Evolutionary conservation across 2,888 invertebrate species (phyloP), one percentile per base, ranked within the genome.

Genomic region (Pycnomerus fuliginosus): DNA sequence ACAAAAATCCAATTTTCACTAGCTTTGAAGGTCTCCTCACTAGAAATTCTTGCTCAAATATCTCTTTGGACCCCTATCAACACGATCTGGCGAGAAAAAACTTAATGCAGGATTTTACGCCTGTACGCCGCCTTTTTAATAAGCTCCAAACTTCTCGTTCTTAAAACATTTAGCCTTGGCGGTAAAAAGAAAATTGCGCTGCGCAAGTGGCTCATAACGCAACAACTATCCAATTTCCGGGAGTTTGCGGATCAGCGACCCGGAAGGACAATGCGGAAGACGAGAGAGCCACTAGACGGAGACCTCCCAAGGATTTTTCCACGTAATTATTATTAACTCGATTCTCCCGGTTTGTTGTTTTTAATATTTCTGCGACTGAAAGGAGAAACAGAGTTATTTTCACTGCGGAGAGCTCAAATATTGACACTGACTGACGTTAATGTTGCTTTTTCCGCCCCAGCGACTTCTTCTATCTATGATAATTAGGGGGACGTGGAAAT

Each of bases 161-260:
- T 53, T 58, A 53, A 60, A 58, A 54, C 58, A 60, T 62, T 61
- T 62, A 60, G 55, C 48, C 53, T 39, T 52, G 50, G 55, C 46
- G 55, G 55, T 53, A 65, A 64, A 63, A 65, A 65, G 64, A 60
- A 64, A 62, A 65, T 62, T 61, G 60, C 61, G 58, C 11, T 53
- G 62, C 58, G 65, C 65, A 64, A 67, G 65, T 64, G 64, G 64
- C 66, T 65, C 64, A 66, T 69, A 67, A 69, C 66, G 68, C 68
- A 66, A 65, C 65, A 69, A 68, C 68, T 68, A 69, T 69, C 68
- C 67, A 69, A 69, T 71, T 70, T 69, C 64, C 67, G 56, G 56
- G 55, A 56, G 60, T 65, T 65, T 56, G 59, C 64, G 62, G 63
- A 57, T 61, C 67, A 60, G 53, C 67, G 68, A 60, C 61, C 63